Conservation (phyloP, 2,113 vertebrate species). For the Gila orcuttii region DNA sequence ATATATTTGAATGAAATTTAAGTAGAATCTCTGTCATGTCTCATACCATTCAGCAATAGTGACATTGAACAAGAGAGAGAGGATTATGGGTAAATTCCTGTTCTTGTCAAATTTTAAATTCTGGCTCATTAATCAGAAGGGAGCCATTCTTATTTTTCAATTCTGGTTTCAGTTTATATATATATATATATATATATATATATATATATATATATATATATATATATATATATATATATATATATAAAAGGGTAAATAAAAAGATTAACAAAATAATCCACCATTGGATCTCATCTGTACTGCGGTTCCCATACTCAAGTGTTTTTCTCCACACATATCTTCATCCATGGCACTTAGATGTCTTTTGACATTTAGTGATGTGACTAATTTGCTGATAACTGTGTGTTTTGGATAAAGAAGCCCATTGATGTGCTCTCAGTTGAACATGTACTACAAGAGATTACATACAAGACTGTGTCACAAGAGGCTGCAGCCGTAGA, state of each 20-base stretch:
- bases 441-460: conserved; percentile 75
- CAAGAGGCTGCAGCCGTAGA: conserved; percentile 56
- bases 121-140: background rate
- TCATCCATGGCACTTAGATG: conserved; percentile 31
- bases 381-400: conserved; percentile 68
- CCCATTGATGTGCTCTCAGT: conserved; percentile 69
- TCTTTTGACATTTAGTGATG: conserved; percentile 56
- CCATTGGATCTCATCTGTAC: background rate
- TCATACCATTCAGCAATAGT: too few species aligned
- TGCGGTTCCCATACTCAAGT: background rate
- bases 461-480: conserved; percentile 76
- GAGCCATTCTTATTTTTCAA: background rate
- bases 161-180: too few species aligned
- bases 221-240: too few species aligned
- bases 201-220: too few species aligned
- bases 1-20: too few species aligned
- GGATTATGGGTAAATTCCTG: background rate
- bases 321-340: background rate
- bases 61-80: too few species aligned
- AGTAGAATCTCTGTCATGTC: too few species aligned
- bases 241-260: too few species aligned
- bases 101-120: background rate
- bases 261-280: background rate
- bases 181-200: too few species aligned
- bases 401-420: conserved; percentile 69